A percentile compares a stretch with the other conserved stretches of the same genome.
These are phyloP conservation scores for Tuberolachnus salignus DNA, from an alignment of 2,888 invertebrate genomes.

Conservation along the genomic window DNA sequence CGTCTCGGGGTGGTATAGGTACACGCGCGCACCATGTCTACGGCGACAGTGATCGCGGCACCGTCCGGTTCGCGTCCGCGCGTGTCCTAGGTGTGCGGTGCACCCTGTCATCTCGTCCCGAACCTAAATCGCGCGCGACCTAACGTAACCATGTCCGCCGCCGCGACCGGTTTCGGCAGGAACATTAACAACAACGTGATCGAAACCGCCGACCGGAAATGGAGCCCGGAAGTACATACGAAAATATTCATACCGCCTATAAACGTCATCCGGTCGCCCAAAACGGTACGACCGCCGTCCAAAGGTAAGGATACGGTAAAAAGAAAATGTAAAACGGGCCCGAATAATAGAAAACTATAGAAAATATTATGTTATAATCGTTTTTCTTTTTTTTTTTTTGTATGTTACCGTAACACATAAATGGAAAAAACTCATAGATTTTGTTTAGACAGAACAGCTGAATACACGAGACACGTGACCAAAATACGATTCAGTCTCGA, in stretches of 20 bases:
- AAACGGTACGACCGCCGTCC: not conserved
- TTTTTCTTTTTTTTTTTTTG: too few relatives aligned
- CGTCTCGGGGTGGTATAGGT: too few relatives aligned
- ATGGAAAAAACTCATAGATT: too few relatives aligned
- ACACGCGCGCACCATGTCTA: too few relatives aligned
- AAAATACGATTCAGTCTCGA: too few relatives aligned
- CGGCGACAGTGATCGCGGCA: not conserved
- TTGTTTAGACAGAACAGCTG: too few relatives aligned
- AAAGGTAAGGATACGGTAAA: conserved; percentile 15
- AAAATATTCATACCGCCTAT: conserved; percentile 54
- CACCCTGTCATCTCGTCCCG: not conserved
- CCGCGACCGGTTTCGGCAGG: conserved; percentile 10
- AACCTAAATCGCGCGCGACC: too few relatives aligned
- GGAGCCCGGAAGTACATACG: conserved; percentile 47
- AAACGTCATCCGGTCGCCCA: not conserved
- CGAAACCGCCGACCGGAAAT: conserved; percentile 35
- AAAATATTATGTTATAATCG: too few relatives aligned
- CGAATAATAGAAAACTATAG: too few relatives aligned
- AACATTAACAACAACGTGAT: conserved; percentile 48
- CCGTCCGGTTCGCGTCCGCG: not conserved
- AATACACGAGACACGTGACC: too few relatives aligned
- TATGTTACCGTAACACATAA: too few relatives aligned
- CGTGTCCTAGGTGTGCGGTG: not conserved
- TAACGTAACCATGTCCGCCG: not conserved
- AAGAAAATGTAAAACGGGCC: too few relatives aligned